A percentile compares a stretch with the other conserved stretches of the same genome.
These are phyloP conservation scores for Myotis lucifugus DNA, from an alignment of 2,113 vertebrate species.

Conservation along the genomic window DNA sequence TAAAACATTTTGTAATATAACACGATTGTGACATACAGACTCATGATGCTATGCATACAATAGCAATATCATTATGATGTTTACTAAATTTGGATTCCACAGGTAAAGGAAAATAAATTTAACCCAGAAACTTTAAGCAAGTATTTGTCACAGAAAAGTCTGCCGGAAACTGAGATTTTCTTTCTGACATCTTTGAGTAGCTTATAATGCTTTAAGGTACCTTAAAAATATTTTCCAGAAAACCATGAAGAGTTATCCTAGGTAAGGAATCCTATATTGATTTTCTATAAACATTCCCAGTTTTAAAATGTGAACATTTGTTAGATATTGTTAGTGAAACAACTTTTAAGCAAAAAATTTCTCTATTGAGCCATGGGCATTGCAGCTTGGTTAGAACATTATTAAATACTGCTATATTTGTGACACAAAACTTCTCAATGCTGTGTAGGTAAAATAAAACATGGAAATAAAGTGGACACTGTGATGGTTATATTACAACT, in stretches of 20 bases:
- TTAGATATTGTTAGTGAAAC: neutral
- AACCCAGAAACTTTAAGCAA: neutral
- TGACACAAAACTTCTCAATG: neutral
- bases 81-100: neutral
- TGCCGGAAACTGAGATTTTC: neutral
- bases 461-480: neutral
- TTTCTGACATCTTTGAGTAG: neutral
- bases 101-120: neutral
- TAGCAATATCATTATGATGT: neutral
- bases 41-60: neutral
- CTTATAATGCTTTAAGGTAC: neutral
- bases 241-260: neutral
- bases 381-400: neutral
- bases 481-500: neutral
- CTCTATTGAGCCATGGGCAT: neutral
- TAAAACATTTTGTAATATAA: neutral
- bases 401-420: neutral
- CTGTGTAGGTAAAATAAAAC: conserved; percentile 7
- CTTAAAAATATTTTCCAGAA: conserved; percentile 48
- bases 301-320: conserved; percentile 13
- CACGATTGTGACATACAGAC: neutral
- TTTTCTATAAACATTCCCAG: neutral
- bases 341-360: conserved; percentile 1
- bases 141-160: neutral
- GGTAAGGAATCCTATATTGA: neutral